A percentile compares a stretch with the other conserved stretches of the same genome.
These are phyloP conservation scores for Ursus arctos DNA, from an alignment of 2,113 vertebrate species.

Conservation along the genomic window DNA sequence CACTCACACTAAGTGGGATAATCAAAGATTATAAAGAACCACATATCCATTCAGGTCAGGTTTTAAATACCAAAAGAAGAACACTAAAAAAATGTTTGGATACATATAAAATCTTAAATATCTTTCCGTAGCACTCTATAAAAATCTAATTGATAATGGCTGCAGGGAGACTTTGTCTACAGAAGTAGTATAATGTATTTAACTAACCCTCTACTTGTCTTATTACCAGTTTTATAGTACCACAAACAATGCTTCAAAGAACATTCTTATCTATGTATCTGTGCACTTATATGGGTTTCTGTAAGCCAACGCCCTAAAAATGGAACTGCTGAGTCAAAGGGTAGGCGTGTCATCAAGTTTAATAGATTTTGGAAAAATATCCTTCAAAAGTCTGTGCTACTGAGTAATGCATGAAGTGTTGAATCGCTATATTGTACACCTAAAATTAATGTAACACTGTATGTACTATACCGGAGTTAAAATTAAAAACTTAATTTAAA, in stretches of 20 bases:
- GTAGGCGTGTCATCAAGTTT: neutral
- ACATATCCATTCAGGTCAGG: neutral
- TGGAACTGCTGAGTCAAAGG: neutral
- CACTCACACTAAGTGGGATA: neutral
- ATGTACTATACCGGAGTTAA: neutral
- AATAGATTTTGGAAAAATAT: neutral
- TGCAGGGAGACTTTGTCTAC: neutral
- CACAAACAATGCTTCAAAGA: neutral
- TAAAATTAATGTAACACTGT: neutral
- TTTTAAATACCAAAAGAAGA: conserved; percentile 1
- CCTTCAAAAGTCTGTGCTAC: neutral
- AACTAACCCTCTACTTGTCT: neutral
- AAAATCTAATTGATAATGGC: neutral
- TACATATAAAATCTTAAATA: neutral
- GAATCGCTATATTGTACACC: neutral
- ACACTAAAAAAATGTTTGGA: neutral
- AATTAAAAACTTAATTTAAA: neutral
- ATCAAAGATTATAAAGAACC: conserved; percentile 7
- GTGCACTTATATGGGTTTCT: neutral
- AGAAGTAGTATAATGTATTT: neutral
- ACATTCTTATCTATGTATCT: neutral
- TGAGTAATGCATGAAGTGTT: neutral
- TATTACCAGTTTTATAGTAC: neutral
- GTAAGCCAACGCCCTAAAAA: conserved; percentile 16
- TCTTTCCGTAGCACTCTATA: neutral